A percentile compares a stretch with the other conserved stretches of the same genome.
phyloP scores from a whole-genome alignment of 2,113 vertebrate species.

The Oncorhynchus kisutch region DNA sequence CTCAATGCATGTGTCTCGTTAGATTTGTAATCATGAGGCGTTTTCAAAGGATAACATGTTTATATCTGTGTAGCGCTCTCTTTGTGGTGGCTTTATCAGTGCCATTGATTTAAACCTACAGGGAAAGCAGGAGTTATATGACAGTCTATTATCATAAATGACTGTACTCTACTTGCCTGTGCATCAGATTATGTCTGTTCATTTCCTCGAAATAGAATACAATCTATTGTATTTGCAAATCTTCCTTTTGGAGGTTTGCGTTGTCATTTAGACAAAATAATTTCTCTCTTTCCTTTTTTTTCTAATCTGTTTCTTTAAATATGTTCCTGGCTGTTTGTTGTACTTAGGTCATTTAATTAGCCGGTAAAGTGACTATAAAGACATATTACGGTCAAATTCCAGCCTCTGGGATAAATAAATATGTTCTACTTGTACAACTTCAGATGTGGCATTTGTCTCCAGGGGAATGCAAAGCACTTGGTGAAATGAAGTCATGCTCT shows the following conservation, averaged over 20 bases:
- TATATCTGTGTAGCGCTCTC: constrained; percentile 42
- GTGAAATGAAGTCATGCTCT: constrained; percentile 16
- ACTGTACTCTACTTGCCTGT: too few species aligned
- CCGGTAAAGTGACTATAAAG: constrained; percentile 21
- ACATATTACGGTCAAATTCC: constrained; percentile 16
- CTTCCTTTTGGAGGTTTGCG: too few species aligned
- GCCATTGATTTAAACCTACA: constrained; percentile 61
- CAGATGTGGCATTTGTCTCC: constrained; percentile 26
- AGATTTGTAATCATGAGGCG: constrained; percentile 70
- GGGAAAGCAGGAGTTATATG: constrained; percentile 26
- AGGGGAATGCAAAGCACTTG: constrained; percentile 21
- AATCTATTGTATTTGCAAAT: too few species aligned
- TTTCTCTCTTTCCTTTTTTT: neutral
- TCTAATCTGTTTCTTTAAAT: neutral
- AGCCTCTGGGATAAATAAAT: constrained; percentile 32
- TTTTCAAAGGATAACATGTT: constrained; percentile 62
- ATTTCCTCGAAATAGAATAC: too few species aligned
- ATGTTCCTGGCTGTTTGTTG: neutral
- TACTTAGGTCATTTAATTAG: constrained; percentile 15
- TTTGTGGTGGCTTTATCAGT: constrained; percentile 63
- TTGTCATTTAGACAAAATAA: too few species aligned
- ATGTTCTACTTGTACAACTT: constrained; percentile 33
- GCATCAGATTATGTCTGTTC: too few species aligned
- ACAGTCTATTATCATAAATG: too few species aligned
- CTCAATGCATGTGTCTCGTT: constrained; percentile 69